Evolutionary conservation across 2,113 vertebrate species (phyloP).

Genomic region (Gymnocephalus cernua): DNA sequence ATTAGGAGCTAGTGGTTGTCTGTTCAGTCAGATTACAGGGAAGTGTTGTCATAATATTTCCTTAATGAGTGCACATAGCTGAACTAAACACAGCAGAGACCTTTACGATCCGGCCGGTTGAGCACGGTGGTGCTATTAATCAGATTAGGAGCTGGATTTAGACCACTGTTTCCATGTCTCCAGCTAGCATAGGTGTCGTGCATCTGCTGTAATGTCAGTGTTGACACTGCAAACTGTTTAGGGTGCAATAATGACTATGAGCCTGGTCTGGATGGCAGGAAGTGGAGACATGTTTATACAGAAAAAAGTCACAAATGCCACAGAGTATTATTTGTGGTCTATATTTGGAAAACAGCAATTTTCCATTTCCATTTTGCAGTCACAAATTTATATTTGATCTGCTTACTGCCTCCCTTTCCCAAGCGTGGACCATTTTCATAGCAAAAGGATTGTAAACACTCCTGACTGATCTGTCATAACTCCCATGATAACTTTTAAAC

Average conservation of each 20-base stretch:
- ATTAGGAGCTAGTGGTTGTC: slow-evolving; percentile 2
- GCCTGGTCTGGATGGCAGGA: not conserved
- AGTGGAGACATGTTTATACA: not conserved
- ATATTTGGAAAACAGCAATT: not conserved
- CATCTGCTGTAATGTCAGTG: not conserved
- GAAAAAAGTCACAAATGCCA: not conserved
- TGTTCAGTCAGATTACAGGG: slow-evolving; percentile 15
- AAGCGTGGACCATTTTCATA: not conserved
- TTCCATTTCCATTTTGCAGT: not conserved
- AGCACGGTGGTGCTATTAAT: not conserved
- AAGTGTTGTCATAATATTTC: slow-evolving; percentile 31
- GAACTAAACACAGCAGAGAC: not conserved
- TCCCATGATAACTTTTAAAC: not conserved
- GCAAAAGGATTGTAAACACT: not conserved
- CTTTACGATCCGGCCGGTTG: not conserved
- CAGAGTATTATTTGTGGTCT: not conserved
- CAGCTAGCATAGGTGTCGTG: too few species aligned
- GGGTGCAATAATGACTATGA: not conserved
- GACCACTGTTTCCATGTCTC: not conserved
- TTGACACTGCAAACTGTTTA: not conserved
- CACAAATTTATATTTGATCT: not conserved
- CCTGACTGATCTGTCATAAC: not conserved
- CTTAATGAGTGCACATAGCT: slow-evolving; percentile 22
- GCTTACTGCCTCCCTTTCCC: not conserved
- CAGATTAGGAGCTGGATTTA: not conserved